Percentiles rank a stretch among this genome's conserved stretches.
phyloP scores from a whole-genome alignment of 2,113 vertebrate genomes.

The Phyllostomus discolor region DNA sequence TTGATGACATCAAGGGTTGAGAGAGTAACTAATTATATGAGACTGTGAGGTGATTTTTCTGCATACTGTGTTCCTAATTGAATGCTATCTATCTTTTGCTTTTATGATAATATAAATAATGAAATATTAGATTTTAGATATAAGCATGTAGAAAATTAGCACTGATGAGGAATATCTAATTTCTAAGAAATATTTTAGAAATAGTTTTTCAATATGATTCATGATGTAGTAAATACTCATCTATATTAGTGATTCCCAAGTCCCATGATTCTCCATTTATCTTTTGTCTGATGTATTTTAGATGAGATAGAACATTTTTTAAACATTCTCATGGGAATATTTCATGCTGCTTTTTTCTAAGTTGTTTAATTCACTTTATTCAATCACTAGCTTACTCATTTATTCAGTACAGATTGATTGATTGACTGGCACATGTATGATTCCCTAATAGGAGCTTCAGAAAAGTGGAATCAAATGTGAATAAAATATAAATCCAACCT shows the following conservation, averaged over 20 bases:
- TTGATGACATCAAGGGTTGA: not conserved
- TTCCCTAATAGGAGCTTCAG: not conserved
- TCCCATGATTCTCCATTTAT: not conserved
- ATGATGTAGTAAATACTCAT: not conserved
- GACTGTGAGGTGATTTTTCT: not conserved
- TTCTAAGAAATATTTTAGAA: conserved; percentile 22
- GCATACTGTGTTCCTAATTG: not conserved
- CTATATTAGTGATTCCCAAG: not conserved
- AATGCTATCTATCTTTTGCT: conserved; percentile 23
- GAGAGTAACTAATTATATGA: not conserved
- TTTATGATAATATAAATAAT: not conserved
- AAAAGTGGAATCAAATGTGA: not conserved
- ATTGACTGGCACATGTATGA: not conserved
- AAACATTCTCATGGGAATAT: not conserved
- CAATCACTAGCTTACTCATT: not conserved
- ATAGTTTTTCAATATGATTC: conserved; percentile 36
- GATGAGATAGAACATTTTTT: not conserved
- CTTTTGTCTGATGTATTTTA: conserved; percentile 29
- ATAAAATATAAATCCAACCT: not conserved
- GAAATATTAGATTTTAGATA: not conserved
- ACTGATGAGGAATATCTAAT: not conserved
- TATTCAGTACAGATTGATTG: not conserved
- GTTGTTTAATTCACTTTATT: conserved; percentile 2
- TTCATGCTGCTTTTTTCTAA: conserved; percentile 19
- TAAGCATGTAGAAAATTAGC: not conserved